Conservation (phyloP, 2,888 invertebrate genomes). For the Papilio gigon region DNA sequence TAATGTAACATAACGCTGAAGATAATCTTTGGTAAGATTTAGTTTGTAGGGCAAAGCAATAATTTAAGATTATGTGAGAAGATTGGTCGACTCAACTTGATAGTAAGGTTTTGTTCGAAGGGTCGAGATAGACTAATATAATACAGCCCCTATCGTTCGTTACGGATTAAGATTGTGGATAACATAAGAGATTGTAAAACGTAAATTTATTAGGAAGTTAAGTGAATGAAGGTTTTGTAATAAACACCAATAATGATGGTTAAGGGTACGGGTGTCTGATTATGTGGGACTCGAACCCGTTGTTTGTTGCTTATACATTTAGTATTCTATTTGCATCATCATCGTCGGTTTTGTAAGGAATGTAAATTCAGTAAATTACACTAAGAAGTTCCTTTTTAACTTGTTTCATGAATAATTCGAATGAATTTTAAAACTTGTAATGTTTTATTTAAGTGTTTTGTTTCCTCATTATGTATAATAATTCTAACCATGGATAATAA, state of each 20-base stretch:
- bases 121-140: slow-evolving; percentile 1
- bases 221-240: background rate
- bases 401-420: slow-evolving; percentile 5
- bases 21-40: background rate
- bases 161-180: background rate
- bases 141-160: background rate
- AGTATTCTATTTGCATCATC: slow-evolving; percentile 11
- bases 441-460: background rate
- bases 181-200: slow-evolving; percentile 1
- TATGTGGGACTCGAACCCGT: background rate
- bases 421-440: background rate
- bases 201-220: background rate
- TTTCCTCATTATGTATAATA: no score
- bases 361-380: slow-evolving; percentile 10
- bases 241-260: no score
- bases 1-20: background rate
- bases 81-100: background rate
- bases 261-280: no score
- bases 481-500: no score
- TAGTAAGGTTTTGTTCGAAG: background rate
- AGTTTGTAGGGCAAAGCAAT: slow-evolving; percentile 5
- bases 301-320: background rate
- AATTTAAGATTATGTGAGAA: background rate
- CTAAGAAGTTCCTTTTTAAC: slow-evolving; percentile 18
- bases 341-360: background rate